phyloP scores from a whole-genome alignment of 1,140 invertebrate genomes.

The Carposina sasakii region DNA sequence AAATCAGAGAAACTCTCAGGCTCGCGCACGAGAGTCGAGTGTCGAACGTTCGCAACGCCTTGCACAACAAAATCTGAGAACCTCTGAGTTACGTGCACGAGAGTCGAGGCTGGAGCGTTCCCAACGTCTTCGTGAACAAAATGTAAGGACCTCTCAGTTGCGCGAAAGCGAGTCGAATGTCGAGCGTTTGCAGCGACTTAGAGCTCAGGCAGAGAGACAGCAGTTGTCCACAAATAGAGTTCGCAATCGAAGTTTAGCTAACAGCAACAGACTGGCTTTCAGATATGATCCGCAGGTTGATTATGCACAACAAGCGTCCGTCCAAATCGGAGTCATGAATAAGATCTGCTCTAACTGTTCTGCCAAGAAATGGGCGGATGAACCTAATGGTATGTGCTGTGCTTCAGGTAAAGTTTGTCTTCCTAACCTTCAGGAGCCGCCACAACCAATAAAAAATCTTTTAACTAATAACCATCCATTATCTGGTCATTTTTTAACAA shows the following conservation, averaged over 20 bases:
- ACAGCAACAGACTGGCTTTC: slow-evolving; percentile 26
- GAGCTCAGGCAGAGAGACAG: slow-evolving; percentile 26
- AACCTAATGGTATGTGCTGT: slow-evolving; percentile 34
- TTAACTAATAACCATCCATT: slow-evolving; percentile 26
- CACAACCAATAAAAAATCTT: slow-evolving; percentile 28
- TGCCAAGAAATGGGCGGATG: slow-evolving; percentile 32
- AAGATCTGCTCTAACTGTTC: slow-evolving; percentile 31
- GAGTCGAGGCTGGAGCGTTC: slow-evolving; percentile 14
- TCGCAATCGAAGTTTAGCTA: slow-evolving; percentile 25
- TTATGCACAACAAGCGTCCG: slow-evolving; percentile 25
- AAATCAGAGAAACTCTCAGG: slow-evolving; percentile 10
- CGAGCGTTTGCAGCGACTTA: slow-evolving; percentile 25
- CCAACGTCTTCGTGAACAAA: slow-evolving; percentile 23
- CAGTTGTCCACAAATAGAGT: slow-evolving; percentile 24
- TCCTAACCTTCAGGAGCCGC: slow-evolving; percentile 20
- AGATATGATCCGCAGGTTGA: slow-evolving; percentile 29
- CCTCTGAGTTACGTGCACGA: slow-evolving; percentile 1
- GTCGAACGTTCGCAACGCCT: slow-evolving; percentile 22
- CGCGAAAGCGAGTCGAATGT: slow-evolving; percentile 17
- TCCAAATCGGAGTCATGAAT: slow-evolving; percentile 35
- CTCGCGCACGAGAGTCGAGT: slow-evolving; percentile 18
- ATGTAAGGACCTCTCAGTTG: slow-evolving; percentile 14
- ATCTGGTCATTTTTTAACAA: slow-evolving; percentile 26
- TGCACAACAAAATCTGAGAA: slow-evolving; percentile 12
- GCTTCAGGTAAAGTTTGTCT: slow-evolving; percentile 27